phyloP scores from a whole-genome alignment of 2,888 invertebrate genomes.

The Zygothrica quintamaculata region DNA sequence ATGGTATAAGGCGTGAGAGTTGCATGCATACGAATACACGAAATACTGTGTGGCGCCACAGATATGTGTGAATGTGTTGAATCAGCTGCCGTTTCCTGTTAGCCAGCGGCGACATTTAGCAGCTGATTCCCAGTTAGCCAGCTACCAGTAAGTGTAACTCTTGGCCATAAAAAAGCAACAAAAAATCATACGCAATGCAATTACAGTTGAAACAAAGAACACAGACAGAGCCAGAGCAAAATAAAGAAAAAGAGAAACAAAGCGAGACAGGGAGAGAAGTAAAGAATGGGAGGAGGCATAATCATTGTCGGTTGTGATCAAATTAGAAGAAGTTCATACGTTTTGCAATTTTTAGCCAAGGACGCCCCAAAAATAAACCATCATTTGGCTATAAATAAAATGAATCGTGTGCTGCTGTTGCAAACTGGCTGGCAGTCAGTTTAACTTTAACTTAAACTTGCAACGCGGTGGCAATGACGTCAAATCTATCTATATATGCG shows the following conservation, averaged over 20 bases:
- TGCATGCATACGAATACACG: conserved; percentile 4
- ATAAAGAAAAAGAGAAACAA: background rate
- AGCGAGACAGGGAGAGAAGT: too few species aligned
- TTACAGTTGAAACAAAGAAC: too few species aligned
- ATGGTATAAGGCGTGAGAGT: background rate
- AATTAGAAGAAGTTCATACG: conserved; percentile 58
- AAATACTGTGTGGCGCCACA: conserved; percentile 33
- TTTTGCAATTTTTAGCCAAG: conserved; percentile 38
- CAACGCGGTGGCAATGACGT: conserved; percentile 63
- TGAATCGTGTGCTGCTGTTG: conserved; percentile 55
- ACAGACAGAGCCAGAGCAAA: background rate
- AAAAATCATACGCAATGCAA: too few species aligned
- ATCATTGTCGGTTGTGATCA: conserved; percentile 38
- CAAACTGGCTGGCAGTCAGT: too few species aligned
- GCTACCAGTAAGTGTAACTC: conserved; percentile 32
- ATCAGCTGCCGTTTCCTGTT: conserved; percentile 43
- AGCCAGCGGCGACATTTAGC: conserved; percentile 53
- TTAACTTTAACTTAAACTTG: conserved; percentile 15
- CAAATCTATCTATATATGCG: conserved; percentile 59
- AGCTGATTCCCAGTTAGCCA: conserved; percentile 42
- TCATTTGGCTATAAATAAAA: conserved; percentile 66
- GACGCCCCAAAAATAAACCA: conserved; percentile 71
- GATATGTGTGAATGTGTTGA: conserved; percentile 28
- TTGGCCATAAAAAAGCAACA: too few species aligned
- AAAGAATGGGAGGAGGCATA: too few species aligned